phyloP scores from a whole-genome alignment of 2,888 invertebrate species.

The Argyresthia albistria region DNA sequence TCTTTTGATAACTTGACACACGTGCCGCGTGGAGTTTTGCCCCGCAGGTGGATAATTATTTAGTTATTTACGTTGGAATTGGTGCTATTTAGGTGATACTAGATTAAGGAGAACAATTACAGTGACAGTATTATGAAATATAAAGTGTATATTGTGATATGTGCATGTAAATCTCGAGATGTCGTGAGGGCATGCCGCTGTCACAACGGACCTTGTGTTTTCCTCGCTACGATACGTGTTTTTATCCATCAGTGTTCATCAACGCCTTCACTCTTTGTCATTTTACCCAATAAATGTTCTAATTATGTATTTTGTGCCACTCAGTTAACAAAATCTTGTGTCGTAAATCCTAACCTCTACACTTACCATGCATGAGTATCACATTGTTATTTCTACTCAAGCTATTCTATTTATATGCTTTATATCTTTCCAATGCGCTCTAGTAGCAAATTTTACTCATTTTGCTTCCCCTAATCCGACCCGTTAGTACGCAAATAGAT shows the following conservation, averaged over 20 bases:
- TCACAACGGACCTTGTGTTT: conserved; percentile 4
- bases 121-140: conserved; percentile 31
- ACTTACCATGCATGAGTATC: background rate
- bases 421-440: too few relatives aligned
- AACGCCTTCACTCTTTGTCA: too few relatives aligned
- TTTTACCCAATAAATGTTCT: too few relatives aligned
- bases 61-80: conserved; percentile 29
- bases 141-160: conserved; percentile 30
- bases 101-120: conserved; percentile 17
- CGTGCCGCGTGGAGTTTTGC: conserved; percentile 71
- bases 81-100: conserved; percentile 25
- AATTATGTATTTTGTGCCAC: too few relatives aligned
- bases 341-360: background rate
- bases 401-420: too few relatives aligned
- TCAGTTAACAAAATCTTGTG: background rate
- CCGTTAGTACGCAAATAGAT: too few relatives aligned
- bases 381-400: too few relatives aligned
- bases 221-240: too few relatives aligned
- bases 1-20: conserved; percentile 68
- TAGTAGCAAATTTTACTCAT: too few relatives aligned
- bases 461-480: too few relatives aligned
- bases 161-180: conserved; percentile 15
- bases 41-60: conserved; percentile 60
- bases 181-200: conserved; percentile 37
- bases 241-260: too few relatives aligned